phyloP scores from a whole-genome alignment of 2,797 vertebrate genomes.

The Darevskia mixta region DNA sequence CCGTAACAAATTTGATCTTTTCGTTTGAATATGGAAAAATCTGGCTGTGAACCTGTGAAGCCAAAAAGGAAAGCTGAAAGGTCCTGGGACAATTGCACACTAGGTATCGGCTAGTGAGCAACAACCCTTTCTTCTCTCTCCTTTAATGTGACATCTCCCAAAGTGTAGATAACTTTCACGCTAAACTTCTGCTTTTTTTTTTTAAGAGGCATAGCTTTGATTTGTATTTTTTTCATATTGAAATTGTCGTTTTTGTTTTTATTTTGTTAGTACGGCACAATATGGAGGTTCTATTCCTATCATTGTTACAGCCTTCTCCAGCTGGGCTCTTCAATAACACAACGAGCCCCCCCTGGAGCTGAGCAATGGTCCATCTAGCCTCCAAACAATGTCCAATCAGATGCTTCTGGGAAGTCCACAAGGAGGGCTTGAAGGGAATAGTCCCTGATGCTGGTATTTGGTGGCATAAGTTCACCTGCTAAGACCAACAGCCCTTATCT shows the following conservation, averaged over 20 bases:
- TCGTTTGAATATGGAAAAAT: slow-evolving; percentile 35
- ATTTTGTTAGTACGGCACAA: no score
- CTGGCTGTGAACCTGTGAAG: slow-evolving; percentile 44
- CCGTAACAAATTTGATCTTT: slow-evolving; percentile 22
- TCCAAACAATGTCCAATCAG: not conserved
- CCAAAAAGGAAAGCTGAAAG: not conserved
- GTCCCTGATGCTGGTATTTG: not conserved
- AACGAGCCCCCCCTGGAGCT: not conserved
- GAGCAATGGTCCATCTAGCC: not conserved
- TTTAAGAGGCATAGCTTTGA: no score
- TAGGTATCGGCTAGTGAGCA: not conserved
- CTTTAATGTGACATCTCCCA: no score
- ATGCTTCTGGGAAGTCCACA: not conserved
- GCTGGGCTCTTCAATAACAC: not conserved
- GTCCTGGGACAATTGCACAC: not conserved
- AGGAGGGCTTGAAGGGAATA: not conserved
- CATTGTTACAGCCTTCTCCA: no score
- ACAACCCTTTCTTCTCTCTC: no score
- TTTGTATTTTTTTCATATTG: no score
- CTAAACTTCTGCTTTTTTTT: no score
- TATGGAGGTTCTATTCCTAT: no score
- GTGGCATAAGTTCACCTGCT: not conserved
- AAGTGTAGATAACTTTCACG: no score
- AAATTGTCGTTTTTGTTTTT: no score
- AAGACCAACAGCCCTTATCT: no score